Conservation (phyloP, 2,113 vertebrate species). For the Miniopterus natalensis region DNA sequence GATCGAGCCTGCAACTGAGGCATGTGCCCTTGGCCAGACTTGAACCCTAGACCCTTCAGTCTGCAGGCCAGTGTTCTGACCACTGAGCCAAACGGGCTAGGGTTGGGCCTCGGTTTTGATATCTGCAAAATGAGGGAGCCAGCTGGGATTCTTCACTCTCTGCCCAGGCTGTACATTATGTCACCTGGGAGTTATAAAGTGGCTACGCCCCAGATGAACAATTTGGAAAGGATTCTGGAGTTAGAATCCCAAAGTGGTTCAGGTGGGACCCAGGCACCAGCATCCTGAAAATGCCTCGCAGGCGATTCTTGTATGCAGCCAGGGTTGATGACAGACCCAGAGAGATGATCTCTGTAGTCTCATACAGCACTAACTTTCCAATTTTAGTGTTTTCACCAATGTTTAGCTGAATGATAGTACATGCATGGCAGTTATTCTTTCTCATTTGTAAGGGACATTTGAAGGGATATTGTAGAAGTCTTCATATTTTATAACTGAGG, state of each 20-base stretch:
- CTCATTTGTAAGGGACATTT: not conserved
- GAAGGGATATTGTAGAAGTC: not conserved
- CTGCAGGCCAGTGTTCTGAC: too few relatives aligned
- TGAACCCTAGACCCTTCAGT: too few relatives aligned
- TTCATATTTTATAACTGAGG: not conserved
- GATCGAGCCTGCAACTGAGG: too few relatives aligned
- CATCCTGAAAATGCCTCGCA: not conserved
- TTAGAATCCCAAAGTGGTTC: not conserved
- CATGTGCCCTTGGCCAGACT: too few relatives aligned
- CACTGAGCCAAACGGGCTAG: too few relatives aligned
- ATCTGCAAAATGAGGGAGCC: not conserved
- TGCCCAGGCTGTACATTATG: not conserved
- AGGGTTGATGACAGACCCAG: not conserved
- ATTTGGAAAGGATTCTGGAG: not conserved
- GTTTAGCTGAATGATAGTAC: not conserved
- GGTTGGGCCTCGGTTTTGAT: not conserved
- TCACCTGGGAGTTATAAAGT: not conserved
- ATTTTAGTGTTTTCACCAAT: not conserved
- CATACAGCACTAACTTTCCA: accelerated
- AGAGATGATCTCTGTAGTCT: not conserved
- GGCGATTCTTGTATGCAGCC: not conserved
- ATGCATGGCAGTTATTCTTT: not conserved
- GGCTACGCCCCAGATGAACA: not conserved
- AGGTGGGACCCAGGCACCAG: not conserved
- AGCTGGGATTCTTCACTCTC: not conserved